Conservation (phyloP, 2,113 vertebrate species). For the Hyperoodon ampullatus region DNA sequence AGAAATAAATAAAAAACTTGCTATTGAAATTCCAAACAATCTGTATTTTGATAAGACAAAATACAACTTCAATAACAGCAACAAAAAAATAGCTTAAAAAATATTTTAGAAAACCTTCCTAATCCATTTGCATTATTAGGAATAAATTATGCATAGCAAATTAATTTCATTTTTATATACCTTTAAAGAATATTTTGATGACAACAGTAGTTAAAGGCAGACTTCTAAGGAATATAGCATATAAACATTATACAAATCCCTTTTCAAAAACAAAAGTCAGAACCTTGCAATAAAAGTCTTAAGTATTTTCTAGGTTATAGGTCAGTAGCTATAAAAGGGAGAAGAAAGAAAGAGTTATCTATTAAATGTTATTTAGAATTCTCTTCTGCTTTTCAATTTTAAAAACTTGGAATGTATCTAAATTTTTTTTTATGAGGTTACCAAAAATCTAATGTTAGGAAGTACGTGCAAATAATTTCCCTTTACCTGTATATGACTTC, state of each 20-base stretch:
- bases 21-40: background rate
- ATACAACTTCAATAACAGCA: background rate
- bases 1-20: background rate
- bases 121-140: background rate
- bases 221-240: background rate
- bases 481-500: background rate
- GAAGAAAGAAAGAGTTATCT: background rate
- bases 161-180: background rate
- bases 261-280: background rate
- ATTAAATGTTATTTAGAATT: slow-evolving; percentile 37
- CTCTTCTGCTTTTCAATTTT: slow-evolving; percentile 14
- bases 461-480: slow-evolving; percentile 31
- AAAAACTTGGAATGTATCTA: background rate
- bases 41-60: background rate
- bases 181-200: slow-evolving; percentile 6
- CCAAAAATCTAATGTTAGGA: background rate
- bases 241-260: background rate
- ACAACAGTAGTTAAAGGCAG: slow-evolving; percentile 12
- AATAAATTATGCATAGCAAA: background rate
- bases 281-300: background rate
- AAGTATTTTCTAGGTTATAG: slow-evolving; percentile 3
- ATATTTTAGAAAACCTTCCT: background rate
- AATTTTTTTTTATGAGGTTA: background rate
- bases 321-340: background rate
- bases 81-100: background rate